phyloP scores from a whole-genome alignment of 2,797 vertebrate species.

The Scomberomorus guttatus region DNA sequence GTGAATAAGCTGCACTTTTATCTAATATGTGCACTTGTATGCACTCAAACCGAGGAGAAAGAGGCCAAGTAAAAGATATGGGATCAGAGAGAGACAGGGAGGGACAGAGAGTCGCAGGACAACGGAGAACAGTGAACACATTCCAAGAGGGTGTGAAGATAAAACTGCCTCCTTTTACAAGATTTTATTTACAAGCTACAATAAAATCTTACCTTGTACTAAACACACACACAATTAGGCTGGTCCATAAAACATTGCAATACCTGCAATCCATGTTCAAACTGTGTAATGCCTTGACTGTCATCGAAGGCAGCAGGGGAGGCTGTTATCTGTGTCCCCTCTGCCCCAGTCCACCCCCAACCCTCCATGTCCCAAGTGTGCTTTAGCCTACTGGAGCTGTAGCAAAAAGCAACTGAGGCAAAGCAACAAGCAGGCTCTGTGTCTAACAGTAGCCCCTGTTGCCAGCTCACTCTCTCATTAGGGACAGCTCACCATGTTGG shows the following conservation, averaged over 20 bases:
- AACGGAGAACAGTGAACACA: constrained; percentile 1
- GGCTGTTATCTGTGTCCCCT: not conserved
- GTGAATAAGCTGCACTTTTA: not conserved
- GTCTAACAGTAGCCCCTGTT: not conserved
- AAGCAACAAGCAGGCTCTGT: constrained; percentile 6
- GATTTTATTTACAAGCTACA: not conserved
- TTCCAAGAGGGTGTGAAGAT: constrained; percentile 31
- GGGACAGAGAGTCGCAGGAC: not conserved
- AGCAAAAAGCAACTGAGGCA: constrained; percentile 19
- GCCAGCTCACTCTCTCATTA: constrained; percentile 18
- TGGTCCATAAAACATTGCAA: constrained; percentile 1
- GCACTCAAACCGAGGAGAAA: not conserved
- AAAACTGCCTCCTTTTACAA: constrained; percentile 45
- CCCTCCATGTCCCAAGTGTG: constrained; percentile 4
- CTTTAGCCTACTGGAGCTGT: constrained; percentile 1
- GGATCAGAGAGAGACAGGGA: not conserved
- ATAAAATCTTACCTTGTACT: constrained; percentile 35
- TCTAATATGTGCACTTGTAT: not conserved
- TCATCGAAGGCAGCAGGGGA: not conserved
- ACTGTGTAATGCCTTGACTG: constrained; percentile 6
- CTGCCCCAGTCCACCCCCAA: not conserved
- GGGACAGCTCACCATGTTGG: not conserved
- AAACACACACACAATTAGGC: constrained; percentile 8
- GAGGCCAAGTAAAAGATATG: not conserved
- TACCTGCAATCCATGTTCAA: constrained; percentile 15